Conservation (phyloP, 2,797 vertebrate species). For the Rhincodon typus region DNA sequence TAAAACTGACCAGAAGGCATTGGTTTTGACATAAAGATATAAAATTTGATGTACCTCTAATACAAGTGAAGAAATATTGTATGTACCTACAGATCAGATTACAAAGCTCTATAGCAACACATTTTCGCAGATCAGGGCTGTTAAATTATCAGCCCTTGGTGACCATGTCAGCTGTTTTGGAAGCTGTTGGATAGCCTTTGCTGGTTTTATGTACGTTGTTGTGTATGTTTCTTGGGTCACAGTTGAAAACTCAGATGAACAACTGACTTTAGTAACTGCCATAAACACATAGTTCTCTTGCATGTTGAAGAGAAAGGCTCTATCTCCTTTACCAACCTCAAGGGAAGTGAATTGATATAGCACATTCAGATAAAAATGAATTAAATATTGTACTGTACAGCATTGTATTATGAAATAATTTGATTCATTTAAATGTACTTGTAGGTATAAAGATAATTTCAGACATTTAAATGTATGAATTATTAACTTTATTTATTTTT, state of each 20-base stretch:
- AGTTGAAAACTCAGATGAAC: background rate
- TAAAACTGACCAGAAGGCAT: background rate
- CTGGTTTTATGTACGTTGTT: background rate
- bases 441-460: background rate
- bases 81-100: background rate
- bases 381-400: background rate
- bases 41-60: background rate
- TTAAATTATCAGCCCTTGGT: background rate
- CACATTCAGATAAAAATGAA: background rate
- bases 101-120: background rate
- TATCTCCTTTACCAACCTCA: background rate
- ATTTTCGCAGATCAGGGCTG: background rate
- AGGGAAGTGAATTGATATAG: background rate
- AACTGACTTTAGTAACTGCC: background rate
- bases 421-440: background rate
- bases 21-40: background rate
- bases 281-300: background rate
- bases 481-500: constrained; percentile 40
- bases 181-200: background rate
- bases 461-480: background rate
- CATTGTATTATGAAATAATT: background rate
- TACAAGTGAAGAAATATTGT: background rate
- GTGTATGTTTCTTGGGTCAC: background rate
- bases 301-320: background rate
- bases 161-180: background rate